Conservation (phyloP, 2,113 vertebrate species). For the Trematomus loennbergii region DNA sequence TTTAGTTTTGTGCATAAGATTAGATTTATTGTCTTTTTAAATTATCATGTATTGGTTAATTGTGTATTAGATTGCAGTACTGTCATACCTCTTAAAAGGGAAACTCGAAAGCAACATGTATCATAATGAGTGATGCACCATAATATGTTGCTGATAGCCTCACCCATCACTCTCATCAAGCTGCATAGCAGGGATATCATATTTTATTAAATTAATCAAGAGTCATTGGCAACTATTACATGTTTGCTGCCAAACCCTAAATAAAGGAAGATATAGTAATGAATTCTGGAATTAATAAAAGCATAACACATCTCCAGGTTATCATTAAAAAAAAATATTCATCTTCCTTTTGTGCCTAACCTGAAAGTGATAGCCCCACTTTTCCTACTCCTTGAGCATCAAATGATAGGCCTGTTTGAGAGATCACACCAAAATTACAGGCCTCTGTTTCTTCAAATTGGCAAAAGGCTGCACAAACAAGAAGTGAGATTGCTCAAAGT, state of each 20-base stretch:
- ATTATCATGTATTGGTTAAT: no score
- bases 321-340: not conserved
- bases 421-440: not conserved
- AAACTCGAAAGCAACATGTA: not conserved
- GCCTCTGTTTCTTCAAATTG: not conserved
- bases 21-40: not conserved
- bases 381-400: not conserved
- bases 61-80: not conserved
- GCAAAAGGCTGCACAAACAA: not conserved
- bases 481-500: not conserved
- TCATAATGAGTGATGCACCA: not conserved
- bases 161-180: no score
- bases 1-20: not conserved
- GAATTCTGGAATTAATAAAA: not conserved
- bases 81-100: not conserved
- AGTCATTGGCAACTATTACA: not conserved
- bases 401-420: not conserved
- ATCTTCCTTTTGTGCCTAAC: not conserved
- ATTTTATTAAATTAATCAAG: not conserved
- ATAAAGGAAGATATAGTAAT: not conserved
- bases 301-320: not conserved
- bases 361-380: not conserved
- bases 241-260: not conserved
- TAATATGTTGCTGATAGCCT: not conserved
- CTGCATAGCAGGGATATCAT: not conserved